A percentile compares a stretch with the other conserved stretches of the same genome.
Conservation (phyloP, 2,797 vertebrate genomes). For the Remorina albescens region DNA sequence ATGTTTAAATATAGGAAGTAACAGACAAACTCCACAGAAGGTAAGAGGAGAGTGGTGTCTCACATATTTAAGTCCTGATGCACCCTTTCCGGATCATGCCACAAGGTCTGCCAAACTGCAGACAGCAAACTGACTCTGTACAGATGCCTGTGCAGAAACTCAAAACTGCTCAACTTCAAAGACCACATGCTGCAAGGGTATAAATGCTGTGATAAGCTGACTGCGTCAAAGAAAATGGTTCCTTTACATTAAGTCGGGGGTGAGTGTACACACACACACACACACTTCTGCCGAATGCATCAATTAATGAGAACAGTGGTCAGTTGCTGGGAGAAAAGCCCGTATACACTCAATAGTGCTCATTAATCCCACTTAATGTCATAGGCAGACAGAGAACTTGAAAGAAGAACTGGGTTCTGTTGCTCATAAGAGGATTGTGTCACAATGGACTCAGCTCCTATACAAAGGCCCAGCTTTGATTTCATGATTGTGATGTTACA, state of each 20-base stretch:
- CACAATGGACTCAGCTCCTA: not conserved
- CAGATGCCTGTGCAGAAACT: not conserved
- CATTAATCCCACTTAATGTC: not conserved
- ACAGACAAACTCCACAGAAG: too few species aligned
- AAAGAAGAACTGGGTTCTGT: conserved; percentile 15
- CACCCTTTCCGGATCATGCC: not conserved
- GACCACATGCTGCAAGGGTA: not conserved
- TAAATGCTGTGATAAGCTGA: not conserved
- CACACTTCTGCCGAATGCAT: not conserved
- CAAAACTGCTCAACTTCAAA: not conserved
- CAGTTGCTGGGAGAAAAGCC: conserved; percentile 19
- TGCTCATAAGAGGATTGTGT: not conserved
- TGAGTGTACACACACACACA: not conserved
- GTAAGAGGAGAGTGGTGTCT: not conserved
- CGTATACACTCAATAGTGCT: not conserved
- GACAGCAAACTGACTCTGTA: not conserved
- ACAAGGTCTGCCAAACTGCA: not conserved
- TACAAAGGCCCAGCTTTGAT: not conserved
- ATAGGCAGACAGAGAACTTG: conserved; percentile 4
- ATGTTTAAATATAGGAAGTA: too few species aligned
- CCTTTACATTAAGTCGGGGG: not conserved
- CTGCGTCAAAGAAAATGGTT: not conserved
- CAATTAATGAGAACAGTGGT: not conserved
- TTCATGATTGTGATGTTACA: not conserved
- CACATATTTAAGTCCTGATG: not conserved